Conservation (phyloP, 1,140 invertebrate species). For the Phthorimaea operculella region DNA sequence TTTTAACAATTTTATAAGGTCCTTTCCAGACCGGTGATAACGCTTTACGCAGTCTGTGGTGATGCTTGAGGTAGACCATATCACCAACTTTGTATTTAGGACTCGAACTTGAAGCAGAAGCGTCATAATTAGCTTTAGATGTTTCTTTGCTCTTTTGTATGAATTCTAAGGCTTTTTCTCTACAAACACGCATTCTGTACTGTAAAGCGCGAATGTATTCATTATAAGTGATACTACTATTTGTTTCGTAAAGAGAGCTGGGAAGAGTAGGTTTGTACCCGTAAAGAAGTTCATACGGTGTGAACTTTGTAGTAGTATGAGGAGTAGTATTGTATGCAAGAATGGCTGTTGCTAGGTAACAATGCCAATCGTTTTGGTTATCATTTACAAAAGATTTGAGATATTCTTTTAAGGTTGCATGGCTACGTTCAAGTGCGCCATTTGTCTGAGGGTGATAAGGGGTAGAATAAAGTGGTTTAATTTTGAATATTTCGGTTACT, state of each 20-base stretch:
- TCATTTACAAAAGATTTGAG: conserved; percentile 30
- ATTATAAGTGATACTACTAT: conserved; percentile 5
- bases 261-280: conserved; percentile 27
- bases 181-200: background rate
- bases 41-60: conserved; percentile 7
- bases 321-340: conserved; percentile 30
- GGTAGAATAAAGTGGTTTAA: conserved; percentile 28
- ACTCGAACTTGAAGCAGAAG: background rate
- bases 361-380: conserved; percentile 29
- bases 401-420: conserved; percentile 27
- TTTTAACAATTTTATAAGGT: conserved; percentile 10
- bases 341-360: conserved; percentile 21
- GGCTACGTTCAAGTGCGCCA: conserved; percentile 12
- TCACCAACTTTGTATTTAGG: conserved; percentile 4
- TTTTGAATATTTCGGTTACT: conserved; percentile 26
- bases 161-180: conserved; percentile 4
- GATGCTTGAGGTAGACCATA: conserved; percentile 8
- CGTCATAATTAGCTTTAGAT: conserved; percentile 10
- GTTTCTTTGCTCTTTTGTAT: conserved; percentile 5
- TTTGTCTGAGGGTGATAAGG: conserved; percentile 24
- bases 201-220: conserved; percentile 12
- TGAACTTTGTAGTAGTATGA: conserved; percentile 25
- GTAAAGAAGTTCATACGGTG: conserved; percentile 33
- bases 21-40: conserved; percentile 11
- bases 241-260: conserved; percentile 8